A percentile compares a stretch with the other conserved stretches of the same genome.
Evolutionary conservation across 1,140 invertebrate species (phyloP).

Genomic region (Heterodera schachtii): DNA sequence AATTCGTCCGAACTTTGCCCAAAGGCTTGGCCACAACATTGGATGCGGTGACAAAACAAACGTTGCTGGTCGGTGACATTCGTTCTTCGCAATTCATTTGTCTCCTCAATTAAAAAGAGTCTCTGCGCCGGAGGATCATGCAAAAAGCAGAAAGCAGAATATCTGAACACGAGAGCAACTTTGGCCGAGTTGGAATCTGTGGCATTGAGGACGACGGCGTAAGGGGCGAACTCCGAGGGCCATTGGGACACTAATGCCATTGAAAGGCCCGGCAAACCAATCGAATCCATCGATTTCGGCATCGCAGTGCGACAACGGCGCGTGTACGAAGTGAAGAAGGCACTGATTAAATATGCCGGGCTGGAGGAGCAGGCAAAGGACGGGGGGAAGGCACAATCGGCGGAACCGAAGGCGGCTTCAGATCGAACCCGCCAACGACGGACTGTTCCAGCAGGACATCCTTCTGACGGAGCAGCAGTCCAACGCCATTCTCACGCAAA

Average conservation of each 20-base stretch:
- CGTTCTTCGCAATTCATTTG: background rate
- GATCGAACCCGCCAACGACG: slow-evolving; percentile 31
- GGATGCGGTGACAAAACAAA: background rate
- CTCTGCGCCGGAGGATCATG: slow-evolving; percentile 6
- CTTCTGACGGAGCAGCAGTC: slow-evolving; percentile 21
- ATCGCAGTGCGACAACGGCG: background rate
- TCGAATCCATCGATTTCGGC: slow-evolving; percentile 1
- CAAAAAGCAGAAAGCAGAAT: slow-evolving; percentile 7
- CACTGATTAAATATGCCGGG: slow-evolving; percentile 1
- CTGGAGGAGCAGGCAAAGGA: background rate
- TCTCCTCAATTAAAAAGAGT: slow-evolving; percentile 10
- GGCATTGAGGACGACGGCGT: background rate
- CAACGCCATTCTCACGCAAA: slow-evolving; percentile 18
- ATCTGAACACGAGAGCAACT: background rate
- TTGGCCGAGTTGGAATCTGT: slow-evolving; percentile 12
- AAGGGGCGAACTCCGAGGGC: background rate
- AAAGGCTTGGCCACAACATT: background rate
- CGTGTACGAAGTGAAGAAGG: slow-evolving; percentile 18
- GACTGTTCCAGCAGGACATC: slow-evolving; percentile 25
- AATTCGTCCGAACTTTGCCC: slow-evolving; percentile 13
- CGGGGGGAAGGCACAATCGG: no score
- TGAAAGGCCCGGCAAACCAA: slow-evolving; percentile 11
- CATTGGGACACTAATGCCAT: background rate
- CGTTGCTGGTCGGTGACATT: background rate
- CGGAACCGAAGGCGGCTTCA: background rate